Conservation (phyloP, 2,888 invertebrate genomes). For the Chrysodeixis includens region DNA sequence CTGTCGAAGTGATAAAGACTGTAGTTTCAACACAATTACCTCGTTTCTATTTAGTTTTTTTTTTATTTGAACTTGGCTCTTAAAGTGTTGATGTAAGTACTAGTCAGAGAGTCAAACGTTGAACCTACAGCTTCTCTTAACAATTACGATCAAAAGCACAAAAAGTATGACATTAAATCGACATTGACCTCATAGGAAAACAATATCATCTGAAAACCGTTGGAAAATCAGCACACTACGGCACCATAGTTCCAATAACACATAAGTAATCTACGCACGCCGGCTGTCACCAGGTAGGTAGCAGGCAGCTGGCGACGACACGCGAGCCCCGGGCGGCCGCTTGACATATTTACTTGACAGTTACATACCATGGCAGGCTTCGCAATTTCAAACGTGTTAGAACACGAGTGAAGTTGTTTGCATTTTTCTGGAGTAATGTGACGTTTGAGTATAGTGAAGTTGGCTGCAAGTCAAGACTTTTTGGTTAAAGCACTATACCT, state of each 20-base stretch:
- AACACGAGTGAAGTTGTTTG: neutral
- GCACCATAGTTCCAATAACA: neutral
- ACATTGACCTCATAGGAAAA: neutral
- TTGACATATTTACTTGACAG: constrained; percentile 49
- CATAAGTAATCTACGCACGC: constrained; percentile 18
- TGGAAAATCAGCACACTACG: neutral
- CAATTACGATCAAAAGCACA: too few relatives aligned
- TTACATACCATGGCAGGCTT: constrained; percentile 23
- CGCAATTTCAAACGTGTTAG: constrained; percentile 18
- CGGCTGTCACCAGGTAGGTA: constrained; percentile 27
- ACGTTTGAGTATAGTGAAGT: neutral
- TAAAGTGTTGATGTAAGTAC: too few relatives aligned
- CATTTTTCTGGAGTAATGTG: neutral
- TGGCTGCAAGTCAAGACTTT: neutral
- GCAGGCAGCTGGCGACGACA: constrained; percentile 12
- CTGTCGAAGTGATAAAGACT: too few relatives aligned
- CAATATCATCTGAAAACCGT: neutral
- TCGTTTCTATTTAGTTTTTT: too few relatives aligned
- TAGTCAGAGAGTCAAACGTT: too few relatives aligned
- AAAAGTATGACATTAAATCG: neutral
- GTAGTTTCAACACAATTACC: too few relatives aligned
- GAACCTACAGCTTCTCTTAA: too few relatives aligned
- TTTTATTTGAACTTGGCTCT: too few relatives aligned
- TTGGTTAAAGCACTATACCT: too few relatives aligned
- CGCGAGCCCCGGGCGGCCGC: constrained; percentile 43